Conservation (phyloP, 2,888 invertebrate genomes). For the Drosophila tanythrix region DNA sequence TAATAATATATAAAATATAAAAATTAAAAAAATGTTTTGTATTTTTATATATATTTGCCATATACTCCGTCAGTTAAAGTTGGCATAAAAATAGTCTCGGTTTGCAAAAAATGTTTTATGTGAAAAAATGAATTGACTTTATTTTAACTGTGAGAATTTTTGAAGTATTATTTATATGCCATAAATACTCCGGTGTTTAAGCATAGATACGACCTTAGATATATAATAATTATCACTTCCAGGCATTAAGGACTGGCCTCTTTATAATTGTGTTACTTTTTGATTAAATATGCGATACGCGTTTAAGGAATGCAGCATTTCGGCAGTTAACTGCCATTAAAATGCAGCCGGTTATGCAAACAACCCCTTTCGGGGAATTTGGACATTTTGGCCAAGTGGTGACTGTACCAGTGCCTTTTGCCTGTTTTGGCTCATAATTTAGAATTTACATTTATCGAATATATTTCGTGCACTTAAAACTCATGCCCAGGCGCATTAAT, state of each 20-base stretch:
- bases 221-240: not conserved
- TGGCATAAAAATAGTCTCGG: not conserved
- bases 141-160: not conserved
- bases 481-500: conserved; percentile 73
- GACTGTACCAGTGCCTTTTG: conserved; percentile 37
- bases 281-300: not conserved
- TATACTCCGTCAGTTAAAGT: not conserved
- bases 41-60: not conserved
- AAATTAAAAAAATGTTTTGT: not conserved
- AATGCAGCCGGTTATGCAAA: conserved; percentile 27
- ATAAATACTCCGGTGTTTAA: not conserved
- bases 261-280: not conserved
- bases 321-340: conserved; percentile 43
- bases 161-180: rapidly evolving
- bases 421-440: conserved; percentile 68
- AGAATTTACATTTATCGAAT: conserved; percentile 82
- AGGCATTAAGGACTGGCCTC: not conserved
- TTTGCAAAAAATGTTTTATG: not conserved
- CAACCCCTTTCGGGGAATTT: conserved; percentile 21
- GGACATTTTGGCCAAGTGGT: conserved; percentile 1
- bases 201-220: not conserved
- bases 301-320: conserved; percentile 1
- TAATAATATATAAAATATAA: not conserved
- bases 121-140: not conserved
- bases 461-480: conserved; percentile 78